Conservation (phyloP, 92 coral and sea anemone genomes). For the Diadumene lineata region DNA sequence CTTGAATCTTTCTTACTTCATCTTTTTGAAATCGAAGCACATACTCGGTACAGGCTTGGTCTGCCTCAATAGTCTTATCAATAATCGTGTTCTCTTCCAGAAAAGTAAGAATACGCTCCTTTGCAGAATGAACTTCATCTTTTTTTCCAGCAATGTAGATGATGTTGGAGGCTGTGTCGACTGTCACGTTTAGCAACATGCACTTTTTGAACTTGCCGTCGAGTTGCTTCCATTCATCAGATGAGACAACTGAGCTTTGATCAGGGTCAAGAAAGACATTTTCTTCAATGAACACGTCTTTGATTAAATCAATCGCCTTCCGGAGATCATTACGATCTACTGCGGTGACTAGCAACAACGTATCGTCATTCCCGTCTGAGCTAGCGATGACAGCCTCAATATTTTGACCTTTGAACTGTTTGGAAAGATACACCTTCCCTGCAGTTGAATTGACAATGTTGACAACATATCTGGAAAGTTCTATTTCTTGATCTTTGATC, state of each 20-base stretch:
- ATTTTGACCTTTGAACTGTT: constrained; percentile 8
- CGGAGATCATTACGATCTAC: constrained; percentile 32
- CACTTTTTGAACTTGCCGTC: constrained; percentile 7
- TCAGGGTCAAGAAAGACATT: constrained; percentile 44
- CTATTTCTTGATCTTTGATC: constrained; percentile 18
- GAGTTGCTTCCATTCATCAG: constrained; percentile 57
- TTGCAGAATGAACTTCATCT: constrained; percentile 37
- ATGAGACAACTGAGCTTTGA: constrained; percentile 39
- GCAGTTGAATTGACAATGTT: constrained; percentile 19
- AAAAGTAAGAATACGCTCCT: constrained; percentile 36
- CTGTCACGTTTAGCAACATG: not conserved
- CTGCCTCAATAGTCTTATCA: constrained; percentile 16
- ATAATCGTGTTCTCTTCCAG: constrained; percentile 67
- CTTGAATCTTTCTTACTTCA: constrained; percentile 33
- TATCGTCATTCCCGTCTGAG: constrained; percentile 13
- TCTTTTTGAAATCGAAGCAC: constrained; percentile 33
- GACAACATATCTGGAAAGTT: constrained; percentile 22
- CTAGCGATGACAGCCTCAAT: constrained; percentile 25
- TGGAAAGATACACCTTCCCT: constrained; percentile 18
- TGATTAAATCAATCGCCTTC: constrained; percentile 37
- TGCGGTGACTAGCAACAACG: constrained; percentile 34
- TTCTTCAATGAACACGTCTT: constrained; percentile 39
- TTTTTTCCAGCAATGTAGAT: constrained; percentile 50
- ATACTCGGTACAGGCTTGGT: constrained; percentile 44
- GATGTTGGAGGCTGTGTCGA: constrained; percentile 27